Percentiles rank a stretch among this genome's conserved stretches.
These are phyloP conservation scores for Perodicticus potto DNA, from an alignment of 2,797 vertebrate species.

Conservation along the genomic window DNA sequence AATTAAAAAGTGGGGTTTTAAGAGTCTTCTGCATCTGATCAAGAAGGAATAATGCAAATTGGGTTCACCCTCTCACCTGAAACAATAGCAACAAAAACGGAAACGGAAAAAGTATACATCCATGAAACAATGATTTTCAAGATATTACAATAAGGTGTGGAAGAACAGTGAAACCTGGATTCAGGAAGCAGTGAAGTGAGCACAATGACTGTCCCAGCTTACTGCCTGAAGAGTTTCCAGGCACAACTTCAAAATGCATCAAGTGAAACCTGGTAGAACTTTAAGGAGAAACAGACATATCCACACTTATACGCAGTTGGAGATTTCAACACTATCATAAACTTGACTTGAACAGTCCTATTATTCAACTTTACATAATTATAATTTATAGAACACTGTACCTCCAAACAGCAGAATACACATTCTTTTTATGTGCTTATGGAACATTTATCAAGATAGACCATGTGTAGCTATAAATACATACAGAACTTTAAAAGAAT, in stretches of 20 bases:
- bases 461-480: neutral
- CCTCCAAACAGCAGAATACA: neutral
- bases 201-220: neutral
- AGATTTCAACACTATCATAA: neutral
- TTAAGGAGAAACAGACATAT: neutral
- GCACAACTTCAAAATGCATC: neutral
- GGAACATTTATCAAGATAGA: neutral
- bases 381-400: neutral
- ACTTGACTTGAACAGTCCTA: neutral
- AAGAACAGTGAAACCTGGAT: neutral
- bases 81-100: neutral
- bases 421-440: neutral
- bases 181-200: neutral
- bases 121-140: neutral
- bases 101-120: neutral
- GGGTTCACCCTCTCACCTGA: neutral
- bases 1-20: slow-evolving; percentile 6
- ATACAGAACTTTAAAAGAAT: slow-evolving; percentile 1
- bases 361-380: neutral
- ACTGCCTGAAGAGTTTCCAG: neutral
- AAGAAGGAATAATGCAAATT: neutral
- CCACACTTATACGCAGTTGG: neutral
- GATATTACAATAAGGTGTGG: neutral
- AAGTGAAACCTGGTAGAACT: neutral
- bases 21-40: neutral